Evolutionary conservation across 2,888 invertebrate genomes (phyloP).

Genomic region (Cynaeus angustus): DNA sequence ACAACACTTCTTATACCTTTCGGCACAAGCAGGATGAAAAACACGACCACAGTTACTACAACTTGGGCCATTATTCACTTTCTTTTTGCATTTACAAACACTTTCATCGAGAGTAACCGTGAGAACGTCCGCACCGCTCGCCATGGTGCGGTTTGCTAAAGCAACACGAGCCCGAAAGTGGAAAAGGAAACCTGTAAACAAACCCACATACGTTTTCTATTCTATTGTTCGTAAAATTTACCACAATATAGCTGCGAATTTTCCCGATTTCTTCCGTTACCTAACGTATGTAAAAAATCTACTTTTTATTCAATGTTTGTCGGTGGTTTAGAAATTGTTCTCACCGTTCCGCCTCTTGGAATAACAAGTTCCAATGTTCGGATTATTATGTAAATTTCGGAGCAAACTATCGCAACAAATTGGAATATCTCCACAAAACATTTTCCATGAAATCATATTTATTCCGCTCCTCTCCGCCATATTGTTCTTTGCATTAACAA

Average conservation of each 20-base stretch:
- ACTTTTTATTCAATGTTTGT: background rate
- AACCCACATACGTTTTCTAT: background rate
- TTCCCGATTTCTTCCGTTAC: slow-evolving; percentile 1
- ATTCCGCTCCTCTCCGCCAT: slow-evolving; percentile 20
- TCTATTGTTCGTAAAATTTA: background rate
- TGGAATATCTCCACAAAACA: background rate
- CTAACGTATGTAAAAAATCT: background rate
- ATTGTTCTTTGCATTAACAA: slow-evolving; percentile 34
- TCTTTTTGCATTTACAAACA: too few relatives aligned
- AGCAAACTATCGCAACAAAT: slow-evolving; percentile 23
- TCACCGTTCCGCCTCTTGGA: slow-evolving; percentile 8
- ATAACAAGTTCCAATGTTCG: slow-evolving; percentile 4
- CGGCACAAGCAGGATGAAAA: too few relatives aligned
- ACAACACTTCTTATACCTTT: too few relatives aligned
- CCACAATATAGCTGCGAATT: background rate
- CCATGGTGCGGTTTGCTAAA: too few relatives aligned
- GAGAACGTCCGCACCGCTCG: too few relatives aligned
- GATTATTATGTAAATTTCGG: slow-evolving; percentile 27
- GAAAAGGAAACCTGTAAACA: slow-evolving; percentile 3
- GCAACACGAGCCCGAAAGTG: background rate
- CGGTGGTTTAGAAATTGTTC: slow-evolving; percentile 8
- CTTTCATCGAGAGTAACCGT: too few relatives aligned
- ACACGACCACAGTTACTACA: too few relatives aligned
- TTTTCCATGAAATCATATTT: slow-evolving; percentile 24
- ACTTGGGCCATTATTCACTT: too few relatives aligned